Evolutionary conservation across 2,113 vertebrate genomes (phyloP), one percentile per base, ranked within the genome.

Genomic region (Reinhardtius hippoglossoides): DNA sequence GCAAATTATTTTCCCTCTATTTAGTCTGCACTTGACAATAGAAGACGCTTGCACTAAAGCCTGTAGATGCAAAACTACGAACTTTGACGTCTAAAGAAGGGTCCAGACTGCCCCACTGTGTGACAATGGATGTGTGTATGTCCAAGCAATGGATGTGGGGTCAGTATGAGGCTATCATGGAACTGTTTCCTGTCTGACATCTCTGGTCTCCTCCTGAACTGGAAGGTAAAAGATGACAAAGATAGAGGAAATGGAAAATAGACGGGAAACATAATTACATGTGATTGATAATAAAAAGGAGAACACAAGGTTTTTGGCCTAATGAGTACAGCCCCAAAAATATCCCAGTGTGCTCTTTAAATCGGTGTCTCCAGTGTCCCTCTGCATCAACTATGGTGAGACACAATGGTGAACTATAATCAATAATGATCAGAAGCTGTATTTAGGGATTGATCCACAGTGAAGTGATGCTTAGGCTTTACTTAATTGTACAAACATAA

Each of bases 281-380:
- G 20, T 62, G 21, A n/a, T 23, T 27, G 27, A 61, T n/a, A 18
- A 69, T 21, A 13, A 64, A 64, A 58, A 31, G 31, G 26, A 60
- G 23, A 7, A 24, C 23, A 58, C n/a, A 9, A 42, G 52, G 52
- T 27, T 71, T 60, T 54, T 35, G 40, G 52, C 52, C 58, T 75
- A 65, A 81, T 65, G 70, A 74, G 26, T 12, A 16, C 56, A 23
- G 27, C 24, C 40, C 68, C 54, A 35, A 61, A 79, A 79, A 67
- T 79, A 79, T 44, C 62, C 68, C 4, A 9, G 10, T 78, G 62
- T 54, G 55, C 55, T 60, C 27, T 52, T 52, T 65, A 26, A 15
- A 59, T 16, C n/a, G 15, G 9, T 20, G 20, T 20, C 31, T 37
- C 44, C n/a, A 10, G 52, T 48, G 50, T 48, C 12, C 8, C 35